Percentiles rank a stretch among this genome's conserved stretches.
phyloP scores from a whole-genome alignment of 2,888 invertebrate species.

The Carpatolechia fugitivella region DNA sequence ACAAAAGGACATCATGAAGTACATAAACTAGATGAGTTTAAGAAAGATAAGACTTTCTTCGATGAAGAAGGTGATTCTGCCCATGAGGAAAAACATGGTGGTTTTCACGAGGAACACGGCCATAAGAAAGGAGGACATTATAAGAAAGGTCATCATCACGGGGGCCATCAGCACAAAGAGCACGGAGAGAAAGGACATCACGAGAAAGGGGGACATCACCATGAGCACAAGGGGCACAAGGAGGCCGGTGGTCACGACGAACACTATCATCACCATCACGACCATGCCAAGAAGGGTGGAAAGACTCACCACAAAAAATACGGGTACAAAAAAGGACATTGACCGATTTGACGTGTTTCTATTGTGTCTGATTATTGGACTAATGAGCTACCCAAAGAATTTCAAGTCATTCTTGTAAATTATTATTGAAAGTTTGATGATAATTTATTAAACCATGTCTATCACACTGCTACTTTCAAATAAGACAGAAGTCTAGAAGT shows the following conservation, averaged over 20 bases:
- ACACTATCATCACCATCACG: slow-evolving; percentile 86
- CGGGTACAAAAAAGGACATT: slow-evolving; percentile 81
- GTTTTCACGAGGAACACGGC: slow-evolving; percentile 87
- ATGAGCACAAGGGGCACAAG: slow-evolving; percentile 89
- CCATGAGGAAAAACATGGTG: slow-evolving; percentile 90
- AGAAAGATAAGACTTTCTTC: slow-evolving; percentile 92
- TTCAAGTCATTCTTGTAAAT: slow-evolving; percentile 3
- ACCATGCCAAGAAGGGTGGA: slow-evolving; percentile 89
- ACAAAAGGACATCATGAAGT: slow-evolving; percentile 92
- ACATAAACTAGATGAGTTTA: slow-evolving; percentile 91
- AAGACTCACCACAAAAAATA: slow-evolving; percentile 89
- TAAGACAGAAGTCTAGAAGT: no score
- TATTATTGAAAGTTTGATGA: neutral
- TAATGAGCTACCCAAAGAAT: slow-evolving; percentile 1
- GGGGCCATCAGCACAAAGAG: slow-evolving; percentile 86
- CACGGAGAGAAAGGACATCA: slow-evolving; percentile 90
- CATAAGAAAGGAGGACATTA: slow-evolving; percentile 90
- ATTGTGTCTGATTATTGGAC: neutral
- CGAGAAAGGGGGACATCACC: slow-evolving; percentile 89
- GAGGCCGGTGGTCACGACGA: slow-evolving; percentile 87
- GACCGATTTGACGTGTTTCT: slow-evolving; percentile 19
- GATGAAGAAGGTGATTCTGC: slow-evolving; percentile 91
- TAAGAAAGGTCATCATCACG: slow-evolving; percentile 90
- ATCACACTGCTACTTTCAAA: no score
- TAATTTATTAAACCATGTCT: no score